Percentiles rank a stretch among this genome's conserved stretches.
These are phyloP conservation scores for Alitta virens DNA, from an alignment of 2,888 invertebrate species.

Conservation along the genomic window DNA sequence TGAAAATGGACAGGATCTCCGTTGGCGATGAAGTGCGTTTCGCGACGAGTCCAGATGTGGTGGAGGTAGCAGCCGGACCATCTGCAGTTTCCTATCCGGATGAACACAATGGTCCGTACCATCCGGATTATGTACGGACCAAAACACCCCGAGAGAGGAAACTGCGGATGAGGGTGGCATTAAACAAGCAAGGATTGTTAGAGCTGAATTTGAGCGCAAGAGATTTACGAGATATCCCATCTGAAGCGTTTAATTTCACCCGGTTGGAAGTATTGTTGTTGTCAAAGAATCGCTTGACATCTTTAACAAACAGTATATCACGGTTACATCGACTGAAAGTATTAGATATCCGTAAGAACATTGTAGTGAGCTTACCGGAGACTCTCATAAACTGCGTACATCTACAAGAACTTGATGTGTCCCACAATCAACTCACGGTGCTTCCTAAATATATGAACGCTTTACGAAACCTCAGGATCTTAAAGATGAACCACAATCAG, in stretches of 20 bases:
- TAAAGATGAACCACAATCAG: constrained; percentile 33
- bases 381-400: constrained; percentile 47
- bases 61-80: not conserved
- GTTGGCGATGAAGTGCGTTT: constrained; percentile 25
- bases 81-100: not conserved
- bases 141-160: constrained; percentile 2
- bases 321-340: constrained; percentile 40
- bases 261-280: constrained; percentile 43
- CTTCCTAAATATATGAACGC: constrained; percentile 7
- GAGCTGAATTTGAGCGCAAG: constrained; percentile 42
- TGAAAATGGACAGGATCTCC: constrained; percentile 8
- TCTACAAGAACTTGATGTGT: constrained; percentile 18
- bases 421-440: constrained; percentile 13
- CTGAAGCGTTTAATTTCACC: constrained; percentile 39
- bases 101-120: not conserved
- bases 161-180: constrained; percentile 16
- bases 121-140: constrained; percentile 8
- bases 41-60: constrained; percentile 17
- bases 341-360: constrained; percentile 42
- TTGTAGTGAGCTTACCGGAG: constrained; percentile 41
- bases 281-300: constrained; percentile 39
- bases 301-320: constrained; percentile 40
- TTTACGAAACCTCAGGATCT: constrained; percentile 17
- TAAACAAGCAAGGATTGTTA: constrained; percentile 31
- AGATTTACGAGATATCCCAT: constrained; percentile 36